Conservation (phyloP, 2,888 invertebrate genomes). For the Pandemis corylana region DNA sequence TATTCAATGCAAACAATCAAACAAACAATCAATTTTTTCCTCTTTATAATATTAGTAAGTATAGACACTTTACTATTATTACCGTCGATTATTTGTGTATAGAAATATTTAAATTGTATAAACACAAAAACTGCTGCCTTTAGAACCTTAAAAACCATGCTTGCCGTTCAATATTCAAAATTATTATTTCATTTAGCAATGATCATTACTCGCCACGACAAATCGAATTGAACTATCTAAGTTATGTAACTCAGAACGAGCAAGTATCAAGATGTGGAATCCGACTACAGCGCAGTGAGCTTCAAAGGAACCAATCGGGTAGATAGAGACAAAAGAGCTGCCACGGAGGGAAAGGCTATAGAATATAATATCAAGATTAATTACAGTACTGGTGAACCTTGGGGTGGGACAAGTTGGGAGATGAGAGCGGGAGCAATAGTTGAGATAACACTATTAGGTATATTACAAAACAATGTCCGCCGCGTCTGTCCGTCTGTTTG, state of each 20-base stretch:
- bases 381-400: conserved; percentile 35
- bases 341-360: conserved; percentile 36
- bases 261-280: conserved; percentile 38
- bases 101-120: no score
- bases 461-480: neutral
- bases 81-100: no score
- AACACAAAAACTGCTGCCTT: no score
- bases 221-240: conserved; percentile 11
- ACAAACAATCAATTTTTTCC: no score
- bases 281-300: conserved; percentile 21
- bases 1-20: no score
- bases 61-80: no score
- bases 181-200: neutral
- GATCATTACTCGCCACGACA: neutral
- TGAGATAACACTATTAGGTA: neutral
- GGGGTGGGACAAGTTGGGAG: conserved; percentile 7
- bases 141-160: neutral
- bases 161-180: neutral
- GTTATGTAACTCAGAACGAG: conserved; percentile 8
- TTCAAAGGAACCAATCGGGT: conserved; percentile 40
- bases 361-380: conserved; percentile 43
- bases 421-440: neutral
- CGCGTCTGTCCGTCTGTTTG: no score
- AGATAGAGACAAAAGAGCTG: conserved; percentile 41
- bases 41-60: no score